Base-by-base conservation (phyloP, 2,113 vertebrate genomes). In the Struthidea cinerea region DNA sequence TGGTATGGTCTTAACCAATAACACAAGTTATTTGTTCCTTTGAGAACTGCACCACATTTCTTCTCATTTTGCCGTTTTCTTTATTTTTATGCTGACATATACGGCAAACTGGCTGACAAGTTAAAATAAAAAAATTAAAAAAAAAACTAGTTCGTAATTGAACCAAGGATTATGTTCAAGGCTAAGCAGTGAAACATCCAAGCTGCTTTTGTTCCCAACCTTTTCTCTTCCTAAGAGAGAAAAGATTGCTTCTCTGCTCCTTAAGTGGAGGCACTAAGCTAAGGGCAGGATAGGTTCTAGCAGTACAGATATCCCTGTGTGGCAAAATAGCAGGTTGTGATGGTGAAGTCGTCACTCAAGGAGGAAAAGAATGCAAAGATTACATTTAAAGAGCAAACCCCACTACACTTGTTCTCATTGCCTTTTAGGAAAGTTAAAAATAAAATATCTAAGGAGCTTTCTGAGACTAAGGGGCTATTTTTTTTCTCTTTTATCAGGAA, bases 21-120 rank as follows among this genome's bases (percentile, higher is more conserved):
- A 96, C 89, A 96, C 69, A 93, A 96, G 90, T 88, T 97, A 97
- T 98, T 97, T 97, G 96, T 98, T 95, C 96, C 90, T 98, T 93
- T 96, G 96, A 96, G 97, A 97, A 96, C 95, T 95, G 93, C 74
- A 95, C 95, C 76, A 78, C 80, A 93, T 97, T 97, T 96, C 90
- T 97, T 96, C 86, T 94, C 86, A 94, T 96, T 96, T 97, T 97
- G 90, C 80, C 84, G 93, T 97, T 97, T 91, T 94, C 94, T 94
- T 96, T 95, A 96, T 97, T 97, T 97, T 96, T 96, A 96, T 94
- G 96, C 95, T 97, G 97, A 97, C 96, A 97, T 88, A 96, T 81
- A 97, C 26, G 0, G 95, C 87, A 88, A 96, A 95, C 96, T 74
- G 80, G 86, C 73, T 97, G 98, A 97, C 94, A 97, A 92, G 93